Evolutionary conservation across 2,797 vertebrate genomes (phyloP), one percentile per base, ranked within the genome.

Genomic region (Gallinago solitaria): DNA sequence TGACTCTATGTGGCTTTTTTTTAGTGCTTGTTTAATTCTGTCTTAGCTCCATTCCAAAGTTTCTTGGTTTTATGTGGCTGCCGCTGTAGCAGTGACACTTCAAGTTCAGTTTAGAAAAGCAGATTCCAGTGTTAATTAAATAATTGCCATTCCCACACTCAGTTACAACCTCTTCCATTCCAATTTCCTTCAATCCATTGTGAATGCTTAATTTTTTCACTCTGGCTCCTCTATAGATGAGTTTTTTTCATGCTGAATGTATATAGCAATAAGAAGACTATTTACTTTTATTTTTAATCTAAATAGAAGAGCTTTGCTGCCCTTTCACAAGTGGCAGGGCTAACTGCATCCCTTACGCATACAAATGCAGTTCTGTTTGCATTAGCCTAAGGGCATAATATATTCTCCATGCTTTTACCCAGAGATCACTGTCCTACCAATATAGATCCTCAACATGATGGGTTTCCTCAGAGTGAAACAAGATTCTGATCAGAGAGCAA

Each of bases 241-340:
- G 53, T 73, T 74, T 74, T 74, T 77, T 91, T 45, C 10, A 28
- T 3, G 10, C 12, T 45, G 70, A 78, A 76, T 60, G 14, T 63
- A 30, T 53, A 12, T 33, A 76, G 39, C 16, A 57, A 25, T 54
- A 63, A 76, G n/a, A 75, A 23, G 41, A 74, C 43, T 76, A 43
- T 89, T 90, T 86, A 82, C 74, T 91, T 75, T 73, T 82, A 41
- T 86, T 93, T 94, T 94, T 93, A 88, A 90, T 95, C 77, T 48
- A 35, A 80, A 53, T 39, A 79, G 68, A 95, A 77, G 33, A 93
- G 85, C 85, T 96, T 96, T 90, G 70, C 41, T 76, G 12, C 18
- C 64, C 27, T 85, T 89, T 90, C 48, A 37, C 33, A 79, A 94
- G 67, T 53, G 80, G 20, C 78, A 87, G 33, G 21, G 63, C 70